A percentile compares a stretch with the other conserved stretches of the same genome.
These are phyloP conservation scores for Phortica variegata DNA, from an alignment of 1,140 invertebrate species.

Conservation along the genomic window DNA sequence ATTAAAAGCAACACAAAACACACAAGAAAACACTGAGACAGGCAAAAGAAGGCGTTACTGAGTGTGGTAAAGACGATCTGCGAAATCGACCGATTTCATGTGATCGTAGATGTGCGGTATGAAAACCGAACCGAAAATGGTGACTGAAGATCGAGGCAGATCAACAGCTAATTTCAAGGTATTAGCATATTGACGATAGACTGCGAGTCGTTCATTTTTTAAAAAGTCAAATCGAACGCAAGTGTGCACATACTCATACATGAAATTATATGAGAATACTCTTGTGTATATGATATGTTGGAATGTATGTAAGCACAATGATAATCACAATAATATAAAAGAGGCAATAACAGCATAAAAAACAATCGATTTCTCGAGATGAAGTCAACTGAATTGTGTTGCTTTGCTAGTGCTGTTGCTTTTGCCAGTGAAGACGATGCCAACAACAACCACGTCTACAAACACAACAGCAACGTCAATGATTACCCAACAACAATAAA, in stretches of 20 bases:
- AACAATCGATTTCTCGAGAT: too few relatives aligned
- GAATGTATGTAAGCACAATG: too few relatives aligned
- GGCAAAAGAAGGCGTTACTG: neutral
- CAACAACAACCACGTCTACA: slow-evolving; percentile 13
- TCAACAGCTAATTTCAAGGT: slow-evolving; percentile 48
- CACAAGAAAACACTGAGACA: slow-evolving; percentile 3
- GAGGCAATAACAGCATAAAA: too few relatives aligned
- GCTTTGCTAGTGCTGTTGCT: neutral
- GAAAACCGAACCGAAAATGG: neutral
- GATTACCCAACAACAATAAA: slow-evolving; percentile 24
- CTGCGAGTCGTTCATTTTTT: slow-evolving; percentile 48
- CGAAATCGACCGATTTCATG: neutral
- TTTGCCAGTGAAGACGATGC: neutral
- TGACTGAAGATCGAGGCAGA: slow-evolving; percentile 11
- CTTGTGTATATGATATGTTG: neutral
- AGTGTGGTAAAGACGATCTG: neutral
- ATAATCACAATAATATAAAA: too few relatives aligned
- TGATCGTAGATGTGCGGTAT: neutral
- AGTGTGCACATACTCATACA: neutral
- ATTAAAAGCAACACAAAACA: too few relatives aligned
- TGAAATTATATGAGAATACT: neutral
- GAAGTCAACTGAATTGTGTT: slow-evolving; percentile 1
- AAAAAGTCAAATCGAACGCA: too few relatives aligned
- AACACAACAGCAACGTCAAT: slow-evolving; percentile 21
- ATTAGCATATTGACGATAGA: slow-evolving; percentile 51